Percentiles rank a stretch among this genome's conserved stretches.
Evolutionary conservation across 2,797 vertebrate genomes (phyloP).

Genomic region (Crypturellus tataupa): DNA sequence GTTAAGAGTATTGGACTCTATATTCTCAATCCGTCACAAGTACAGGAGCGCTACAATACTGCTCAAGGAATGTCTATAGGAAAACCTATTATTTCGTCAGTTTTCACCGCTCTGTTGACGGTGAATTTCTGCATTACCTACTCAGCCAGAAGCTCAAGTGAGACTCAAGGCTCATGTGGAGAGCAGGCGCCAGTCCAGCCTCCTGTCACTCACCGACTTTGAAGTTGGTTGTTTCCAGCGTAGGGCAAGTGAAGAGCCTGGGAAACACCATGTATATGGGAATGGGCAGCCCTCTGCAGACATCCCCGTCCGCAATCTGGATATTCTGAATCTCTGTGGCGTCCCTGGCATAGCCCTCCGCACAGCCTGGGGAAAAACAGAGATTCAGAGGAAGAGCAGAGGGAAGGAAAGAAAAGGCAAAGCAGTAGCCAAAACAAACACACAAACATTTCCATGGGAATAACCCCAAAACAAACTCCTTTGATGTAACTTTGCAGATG

Average conservation of each 20-base stretch:
- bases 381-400: background rate
- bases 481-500: background rate
- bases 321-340: slow-evolving; percentile 99
- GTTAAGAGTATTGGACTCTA: background rate
- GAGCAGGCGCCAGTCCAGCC: rapidly evolving
- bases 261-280: slow-evolving; percentile 98
- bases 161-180: background rate
- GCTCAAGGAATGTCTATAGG: background rate
- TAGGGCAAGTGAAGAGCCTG: slow-evolving; percentile 95
- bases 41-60: background rate
- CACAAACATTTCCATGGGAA: rapidly evolving
- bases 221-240: slow-evolving; percentile 97
- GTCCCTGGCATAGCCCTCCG: slow-evolving; percentile 95
- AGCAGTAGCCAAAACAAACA: background rate
- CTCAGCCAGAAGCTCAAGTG: background rate
- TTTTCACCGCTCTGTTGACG: background rate
- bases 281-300: slow-evolving; percentile 89
- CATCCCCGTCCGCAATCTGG: slow-evolving; percentile 95
- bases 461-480: background rate
- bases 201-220: slow-evolving; percentile 91
- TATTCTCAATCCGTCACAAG: background rate
- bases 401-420: background rate
- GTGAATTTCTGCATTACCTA: rapidly evolving
- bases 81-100: background rate
- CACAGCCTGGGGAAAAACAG: slow-evolving; percentile 85